Percentiles rank a stretch among this genome's conserved stretches.
Evolutionary conservation across 2,113 vertebrate species (phyloP).

Genomic region (cat (Felis catus)): F.catus_Fca126_mat1.0 CM031412.1:117369501-117370000

Average conservation of each 20-base stretch:
- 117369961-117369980: neutral
- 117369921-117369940: neutral
- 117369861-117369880: conserved; percentile 9
- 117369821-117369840: conserved; percentile 54
- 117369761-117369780: neutral
- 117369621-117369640: neutral
- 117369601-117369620: conserved; percentile 98
- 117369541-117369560: conserved; percentile 99
- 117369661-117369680: neutral
- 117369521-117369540: conserved; percentile 99
- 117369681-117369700: neutral
- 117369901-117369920: neutral
- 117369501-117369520: conserved; percentile 99
- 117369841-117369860: neutral
- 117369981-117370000: conserved; percentile 67
- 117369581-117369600: conserved; percentile 99
- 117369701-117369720: neutral
- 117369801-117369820: neutral
- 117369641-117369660: neutral
- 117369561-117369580: conserved; percentile 97
- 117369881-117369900: conserved; percentile 23
- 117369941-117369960: neutral
- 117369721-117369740: neutral
- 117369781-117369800: conserved; percentile 20
- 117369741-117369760: conserved; percentile 55